Base-by-base conservation (phyloP, 2,888 invertebrate species). In the Diadegma fenestrale region DNA sequence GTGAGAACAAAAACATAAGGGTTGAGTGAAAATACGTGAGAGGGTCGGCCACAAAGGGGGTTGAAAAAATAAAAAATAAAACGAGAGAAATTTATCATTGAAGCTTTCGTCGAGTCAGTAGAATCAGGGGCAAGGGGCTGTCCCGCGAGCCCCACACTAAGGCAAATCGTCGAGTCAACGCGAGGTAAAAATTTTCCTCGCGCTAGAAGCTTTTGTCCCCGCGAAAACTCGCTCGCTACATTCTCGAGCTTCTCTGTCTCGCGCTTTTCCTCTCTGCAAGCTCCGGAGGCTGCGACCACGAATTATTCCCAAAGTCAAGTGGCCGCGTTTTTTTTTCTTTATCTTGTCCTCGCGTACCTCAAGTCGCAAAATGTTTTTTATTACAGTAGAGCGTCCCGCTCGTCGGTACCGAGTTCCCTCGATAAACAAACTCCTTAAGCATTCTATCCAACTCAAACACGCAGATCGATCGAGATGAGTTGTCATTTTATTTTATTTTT, bases 271-370 rank as follows among this genome's bases (percentile, higher is more conserved):
- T 45, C 58, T 14, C 33, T 76, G 66, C 58, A 43, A 78, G 63
- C 63, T 77, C 78, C 43, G 30, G 71, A 72, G 63, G 69, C 76
- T 82, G 69, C 54, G 71, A 71, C 71, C 77, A 82, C 82, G 82
- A 82, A 82, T 82, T 77, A 82, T 72, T 64, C 71, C 54, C 72
- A 82, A 82, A 82, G 77, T 82, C 82, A 82, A 77, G 82, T 72
- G 64, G 54, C 45, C 41, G 73, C n/a, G 61, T 58, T 82, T 81
- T 82, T 76, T 58, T 58, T 26, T 37, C 2, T 41, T 37, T 22
- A 22, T 72, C 22, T 37, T 26, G 14, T 17, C 14, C 10, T 66
- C 22, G 1, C 41, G 22, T 64, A 66, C 45, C 12, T 63, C 45
- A 19, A 33, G 12, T 30, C n/a, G 58, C 26, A 14, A 30, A 72